Conservation (phyloP, 2,113 vertebrate species). For the Bufo gargarizans region DNA sequence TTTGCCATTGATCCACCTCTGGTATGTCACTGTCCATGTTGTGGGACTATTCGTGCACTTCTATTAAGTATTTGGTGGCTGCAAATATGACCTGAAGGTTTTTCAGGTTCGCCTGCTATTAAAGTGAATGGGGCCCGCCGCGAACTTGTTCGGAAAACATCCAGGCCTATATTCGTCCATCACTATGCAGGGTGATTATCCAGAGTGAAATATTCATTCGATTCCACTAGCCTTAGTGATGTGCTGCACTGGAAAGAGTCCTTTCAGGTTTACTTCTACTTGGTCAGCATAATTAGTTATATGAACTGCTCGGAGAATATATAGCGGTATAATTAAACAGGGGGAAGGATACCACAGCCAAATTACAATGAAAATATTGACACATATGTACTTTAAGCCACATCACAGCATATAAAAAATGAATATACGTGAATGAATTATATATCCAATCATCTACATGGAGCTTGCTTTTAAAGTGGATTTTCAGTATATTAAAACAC, state of each 20-base stretch:
- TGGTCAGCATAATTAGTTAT: background rate
- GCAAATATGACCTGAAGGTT: no score
- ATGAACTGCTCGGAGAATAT: background rate
- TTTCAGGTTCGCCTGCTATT: no score
- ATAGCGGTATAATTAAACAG: background rate
- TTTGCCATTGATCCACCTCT: no score
- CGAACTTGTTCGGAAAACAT: no score
- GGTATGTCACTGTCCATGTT: no score
- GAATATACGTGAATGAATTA: conserved; percentile 29
- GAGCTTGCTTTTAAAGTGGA: conserved; percentile 12
- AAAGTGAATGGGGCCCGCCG: no score
- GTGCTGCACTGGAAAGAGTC: background rate
- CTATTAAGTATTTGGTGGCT: no score
- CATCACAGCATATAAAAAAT: conserved; percentile 5
- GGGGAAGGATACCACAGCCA: background rate
- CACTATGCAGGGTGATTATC: no score
- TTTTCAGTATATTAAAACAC: conserved; percentile 46
- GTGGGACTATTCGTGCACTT: no score
- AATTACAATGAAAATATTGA: conserved; percentile 13
- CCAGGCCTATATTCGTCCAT: no score
- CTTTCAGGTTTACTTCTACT: background rate
- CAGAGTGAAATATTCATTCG: no score
- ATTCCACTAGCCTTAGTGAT: no score
- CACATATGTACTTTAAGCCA: conserved; percentile 5
- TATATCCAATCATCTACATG: conserved; percentile 29